phyloP scores from a whole-genome alignment of 2,113 vertebrate species.

The Cisticola juncidis region DNA sequence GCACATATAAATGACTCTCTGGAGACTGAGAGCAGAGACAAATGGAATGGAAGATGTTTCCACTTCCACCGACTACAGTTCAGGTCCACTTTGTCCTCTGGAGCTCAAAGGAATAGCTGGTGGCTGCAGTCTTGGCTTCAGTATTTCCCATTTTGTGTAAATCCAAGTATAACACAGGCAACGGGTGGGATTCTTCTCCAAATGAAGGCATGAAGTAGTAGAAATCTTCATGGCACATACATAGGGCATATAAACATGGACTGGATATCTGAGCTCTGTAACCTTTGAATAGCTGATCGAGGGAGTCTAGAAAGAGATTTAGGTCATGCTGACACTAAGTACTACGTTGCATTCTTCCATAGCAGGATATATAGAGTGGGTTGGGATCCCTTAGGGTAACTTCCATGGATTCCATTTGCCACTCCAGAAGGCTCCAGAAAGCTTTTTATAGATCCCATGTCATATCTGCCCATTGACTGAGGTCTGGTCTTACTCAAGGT shows the following conservation, averaged over 20 bases:
- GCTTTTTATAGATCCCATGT: not conserved
- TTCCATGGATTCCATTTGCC: not conserved
- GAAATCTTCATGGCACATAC: not conserved
- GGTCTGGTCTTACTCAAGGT: not conserved
- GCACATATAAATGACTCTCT: not conserved
- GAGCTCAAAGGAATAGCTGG: not conserved
- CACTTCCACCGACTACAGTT: not conserved
- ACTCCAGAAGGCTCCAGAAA: not conserved
- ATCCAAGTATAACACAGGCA: not conserved
- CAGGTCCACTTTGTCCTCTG: not conserved
- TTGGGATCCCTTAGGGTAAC: not conserved
- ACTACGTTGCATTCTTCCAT: not conserved
- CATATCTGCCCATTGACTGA: not conserved
- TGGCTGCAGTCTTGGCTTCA: not conserved
- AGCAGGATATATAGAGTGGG: not conserved
- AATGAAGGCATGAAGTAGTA: not conserved
- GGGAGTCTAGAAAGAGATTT: not conserved
- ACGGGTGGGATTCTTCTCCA: not conserved
- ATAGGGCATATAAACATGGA: fast-evolving
- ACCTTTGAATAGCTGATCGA: not conserved
- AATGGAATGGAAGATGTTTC: not conserved
- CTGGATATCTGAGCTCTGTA: not conserved
- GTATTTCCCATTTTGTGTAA: not conserved
- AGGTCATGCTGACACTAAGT: not conserved
- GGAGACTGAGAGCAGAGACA: not conserved